Base-by-base conservation (phyloP, 2,113 vertebrate species). In the Cochlearius cochlearius region DNA sequence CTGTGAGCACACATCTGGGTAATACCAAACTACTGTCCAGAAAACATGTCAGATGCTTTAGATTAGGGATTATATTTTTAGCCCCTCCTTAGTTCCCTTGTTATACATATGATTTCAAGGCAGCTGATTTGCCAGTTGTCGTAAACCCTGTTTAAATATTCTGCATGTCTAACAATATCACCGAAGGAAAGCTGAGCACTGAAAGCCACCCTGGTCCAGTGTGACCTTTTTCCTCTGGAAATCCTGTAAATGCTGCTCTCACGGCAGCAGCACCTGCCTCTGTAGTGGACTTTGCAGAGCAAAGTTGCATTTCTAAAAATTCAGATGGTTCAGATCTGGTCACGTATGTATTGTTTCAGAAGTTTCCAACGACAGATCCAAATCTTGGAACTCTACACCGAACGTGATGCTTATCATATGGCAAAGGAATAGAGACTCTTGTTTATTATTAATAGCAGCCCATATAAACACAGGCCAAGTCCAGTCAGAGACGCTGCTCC, bases 11-110 rank as follows among this genome's bases (percentile, higher is more conserved):
- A 79, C 59, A 64, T 89, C 83, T 95, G 92, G 89, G 79, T 93
- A 96, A 96, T 92, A 95, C 66, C 92, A 96, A 94, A 96, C 94
- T 95, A 92, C 92, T 88, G 89, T 94, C 92, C 95, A 92, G 82
- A 92, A 97, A 96, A 95, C 53, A 66, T 68, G 86, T 95, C 94
- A 97, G 91, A 90, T 89, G 82, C 93, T 98, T 98, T 97, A 92
- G 87, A 94, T 96, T 89, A 95, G 75, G 80, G 81, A 91, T 96
- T 96, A 89, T 68, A 87, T 85, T 94, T 96, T 95, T 38, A 95
- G 89, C 45, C 78, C 85, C 71, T 96, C 81, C 66, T 83, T 82
- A 84, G 89, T 76, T 96, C 68, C 67, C 39, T 88, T 93, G 74
- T 92, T 93, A 88, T 73, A 85, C 74, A 23, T 72, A 91, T 76